These are phyloP conservation scores for Dolichopus griseipennis DNA, from an alignment of 2,888 invertebrate species.

Conservation along the genomic window DNA sequence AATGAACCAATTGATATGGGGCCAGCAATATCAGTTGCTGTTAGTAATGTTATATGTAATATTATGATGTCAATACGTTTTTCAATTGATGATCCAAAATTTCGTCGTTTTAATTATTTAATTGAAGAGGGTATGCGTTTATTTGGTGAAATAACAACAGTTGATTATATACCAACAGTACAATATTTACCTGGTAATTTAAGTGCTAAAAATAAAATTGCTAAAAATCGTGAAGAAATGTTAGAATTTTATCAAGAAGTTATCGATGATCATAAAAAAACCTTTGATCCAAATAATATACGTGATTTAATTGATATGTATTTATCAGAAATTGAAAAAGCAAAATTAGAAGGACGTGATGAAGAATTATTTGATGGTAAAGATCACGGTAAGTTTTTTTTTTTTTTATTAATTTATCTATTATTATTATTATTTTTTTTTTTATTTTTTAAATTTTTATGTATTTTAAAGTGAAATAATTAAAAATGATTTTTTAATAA, in stretches of 20 bases:
- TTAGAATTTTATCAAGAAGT: slow-evolving; percentile 73
- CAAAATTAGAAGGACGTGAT: slow-evolving; percentile 65
- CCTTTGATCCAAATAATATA: slow-evolving; percentile 64
- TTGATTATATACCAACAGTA: slow-evolving; percentile 75
- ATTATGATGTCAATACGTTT: slow-evolving; percentile 84
- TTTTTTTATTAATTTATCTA: no score
- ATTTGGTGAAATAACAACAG: slow-evolving; percentile 72
- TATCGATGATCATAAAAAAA: slow-evolving; percentile 69
- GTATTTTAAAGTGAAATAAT: no score
- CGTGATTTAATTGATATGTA: slow-evolving; percentile 82
- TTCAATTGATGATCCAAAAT: slow-evolving; percentile 64
- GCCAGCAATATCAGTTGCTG: slow-evolving; percentile 66
- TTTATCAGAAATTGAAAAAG: slow-evolving; percentile 73
- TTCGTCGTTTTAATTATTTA: slow-evolving; percentile 70
- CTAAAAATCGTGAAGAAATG: slow-evolving; percentile 73
- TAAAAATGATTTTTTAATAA: no score
- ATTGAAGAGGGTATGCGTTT: slow-evolving; percentile 86
- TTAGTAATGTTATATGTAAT: slow-evolving; percentile 85
- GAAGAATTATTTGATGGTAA: slow-evolving; percentile 72
- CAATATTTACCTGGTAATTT: slow-evolving; percentile 55
- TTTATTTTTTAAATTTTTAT: no score
- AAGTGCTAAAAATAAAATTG: slow-evolving; percentile 53
- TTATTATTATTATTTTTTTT: no score
- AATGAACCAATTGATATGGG: slow-evolving; percentile 67
- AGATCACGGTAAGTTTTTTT: slow-evolving; percentile 68